Conservation (phyloP, 2,797 vertebrate species). For the Eulemur rubriventer region DNA sequence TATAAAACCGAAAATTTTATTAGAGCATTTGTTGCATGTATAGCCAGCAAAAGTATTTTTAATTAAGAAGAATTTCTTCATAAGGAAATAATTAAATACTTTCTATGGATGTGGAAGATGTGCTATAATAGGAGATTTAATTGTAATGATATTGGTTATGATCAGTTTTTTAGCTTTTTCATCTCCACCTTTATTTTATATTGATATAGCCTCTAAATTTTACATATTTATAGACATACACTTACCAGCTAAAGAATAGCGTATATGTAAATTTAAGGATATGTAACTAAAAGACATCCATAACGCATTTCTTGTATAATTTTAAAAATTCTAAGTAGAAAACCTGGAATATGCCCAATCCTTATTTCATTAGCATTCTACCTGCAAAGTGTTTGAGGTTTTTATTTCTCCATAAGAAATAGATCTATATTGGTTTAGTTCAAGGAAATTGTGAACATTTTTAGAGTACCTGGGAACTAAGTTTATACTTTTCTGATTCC, state of each 20-base stretch:
- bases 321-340: background rate
- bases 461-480: background rate
- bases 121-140: background rate
- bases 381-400: background rate
- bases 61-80: conserved; percentile 15
- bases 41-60: background rate
- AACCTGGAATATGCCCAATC: background rate
- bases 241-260: background rate
- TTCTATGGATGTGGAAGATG: background rate
- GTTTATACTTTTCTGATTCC: background rate
- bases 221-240: background rate
- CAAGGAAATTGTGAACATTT: background rate
- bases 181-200: background rate
- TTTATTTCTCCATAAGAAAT: background rate
- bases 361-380: background rate
- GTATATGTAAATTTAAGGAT: background rate
- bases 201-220: background rate
- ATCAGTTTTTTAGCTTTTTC: background rate
- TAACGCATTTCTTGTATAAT: background rate
- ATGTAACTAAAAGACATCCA: background rate
- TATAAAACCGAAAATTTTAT: background rate
- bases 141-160: background rate
- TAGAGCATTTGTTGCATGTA: background rate
- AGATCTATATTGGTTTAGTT: background rate
- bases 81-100: conserved; percentile 18